Percentiles rank a stretch among this genome's conserved stretches.
Conservation (phyloP, 1,140 invertebrate species). For the Heliothis subflexa region DNA sequence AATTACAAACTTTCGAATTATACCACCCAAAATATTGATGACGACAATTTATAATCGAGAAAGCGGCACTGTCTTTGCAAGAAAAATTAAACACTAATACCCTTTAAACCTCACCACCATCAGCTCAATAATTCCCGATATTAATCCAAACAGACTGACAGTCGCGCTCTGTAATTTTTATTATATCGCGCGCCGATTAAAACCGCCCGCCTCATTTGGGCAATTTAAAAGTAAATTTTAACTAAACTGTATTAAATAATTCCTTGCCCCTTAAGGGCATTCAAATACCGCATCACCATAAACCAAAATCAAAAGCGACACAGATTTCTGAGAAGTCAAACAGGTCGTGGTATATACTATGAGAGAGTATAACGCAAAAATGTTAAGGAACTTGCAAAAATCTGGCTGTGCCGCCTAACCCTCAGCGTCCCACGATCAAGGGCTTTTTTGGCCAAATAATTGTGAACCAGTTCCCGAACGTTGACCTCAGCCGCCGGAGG, state of each 20-base stretch:
- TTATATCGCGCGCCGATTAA: conserved; percentile 18
- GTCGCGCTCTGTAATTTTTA: background rate
- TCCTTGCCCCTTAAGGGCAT: conserved; percentile 37
- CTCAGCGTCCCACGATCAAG: conserved; percentile 58
- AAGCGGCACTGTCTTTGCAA: background rate
- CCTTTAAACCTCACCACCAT: background rate
- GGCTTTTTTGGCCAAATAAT: conserved; percentile 75
- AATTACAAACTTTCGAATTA: background rate
- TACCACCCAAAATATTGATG: background rate
- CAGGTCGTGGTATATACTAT: conserved; percentile 12
- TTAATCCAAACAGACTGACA: conserved; percentile 27
- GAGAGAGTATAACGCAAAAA: conserved; percentile 41
- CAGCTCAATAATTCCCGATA: conserved; percentile 23
- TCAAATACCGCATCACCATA: conserved; percentile 41
- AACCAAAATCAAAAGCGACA: conserved; percentile 34
- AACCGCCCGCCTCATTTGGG: conserved; percentile 24
- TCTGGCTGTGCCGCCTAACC: conserved; percentile 48
- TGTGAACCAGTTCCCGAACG: conserved; percentile 74
- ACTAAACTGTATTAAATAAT: conserved; percentile 36
- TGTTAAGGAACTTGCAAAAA: conserved; percentile 48
- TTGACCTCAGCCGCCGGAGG: conserved; percentile 64
- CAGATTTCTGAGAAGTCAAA: conserved; percentile 20
- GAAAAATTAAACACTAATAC: conserved; percentile 1
- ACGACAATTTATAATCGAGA: background rate
- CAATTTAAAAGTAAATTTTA: conserved; percentile 36